These are phyloP conservation scores for Liposcelis brunnea DNA, from an alignment of 2,888 invertebrate genomes.

Conservation along the genomic window DNA sequence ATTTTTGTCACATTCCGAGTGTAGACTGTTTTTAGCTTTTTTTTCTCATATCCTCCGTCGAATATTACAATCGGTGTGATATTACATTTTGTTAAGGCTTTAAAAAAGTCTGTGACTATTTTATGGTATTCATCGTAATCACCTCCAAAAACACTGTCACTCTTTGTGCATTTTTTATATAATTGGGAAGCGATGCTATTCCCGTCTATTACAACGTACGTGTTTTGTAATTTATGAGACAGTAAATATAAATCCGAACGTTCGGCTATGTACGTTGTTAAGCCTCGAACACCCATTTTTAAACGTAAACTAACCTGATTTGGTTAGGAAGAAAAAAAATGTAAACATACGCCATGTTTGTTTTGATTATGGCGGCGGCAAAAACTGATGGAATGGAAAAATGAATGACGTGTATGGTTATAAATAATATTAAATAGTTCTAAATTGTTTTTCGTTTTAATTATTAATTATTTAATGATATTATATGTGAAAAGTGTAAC, in stretches of 20 bases:
- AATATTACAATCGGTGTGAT: slow-evolving; percentile 55
- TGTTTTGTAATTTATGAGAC: slow-evolving; percentile 43
- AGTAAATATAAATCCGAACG: slow-evolving; percentile 46
- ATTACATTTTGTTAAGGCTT: slow-evolving; percentile 47
- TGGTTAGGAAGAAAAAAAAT: too few species aligned
- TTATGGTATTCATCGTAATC: slow-evolving; percentile 66
- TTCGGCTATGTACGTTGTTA: slow-evolving; percentile 60
- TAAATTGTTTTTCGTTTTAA: too few species aligned
- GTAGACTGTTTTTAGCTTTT: slow-evolving; percentile 49
- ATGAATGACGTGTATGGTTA: too few species aligned
- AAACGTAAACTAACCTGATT: too few species aligned
- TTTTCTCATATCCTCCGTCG: slow-evolving; percentile 59
- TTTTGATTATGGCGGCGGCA: too few species aligned
- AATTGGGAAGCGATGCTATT: slow-evolving; percentile 55
- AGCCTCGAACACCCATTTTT: slow-evolving; percentile 68
- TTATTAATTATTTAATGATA: too few species aligned
- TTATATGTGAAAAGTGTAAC: too few species aligned
- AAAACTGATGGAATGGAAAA: too few species aligned
- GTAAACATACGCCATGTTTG: too few species aligned
- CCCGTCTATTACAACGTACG: slow-evolving; percentile 61
- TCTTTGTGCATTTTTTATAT: slow-evolving; percentile 41
- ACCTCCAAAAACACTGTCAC: slow-evolving; percentile 62
- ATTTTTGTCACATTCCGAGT: slow-evolving; percentile 41
- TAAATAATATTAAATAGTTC: too few species aligned
- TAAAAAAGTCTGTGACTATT: slow-evolving; percentile 47